Conservation (phyloP, 2,888 invertebrate genomes). For the Emesis furor region DNA sequence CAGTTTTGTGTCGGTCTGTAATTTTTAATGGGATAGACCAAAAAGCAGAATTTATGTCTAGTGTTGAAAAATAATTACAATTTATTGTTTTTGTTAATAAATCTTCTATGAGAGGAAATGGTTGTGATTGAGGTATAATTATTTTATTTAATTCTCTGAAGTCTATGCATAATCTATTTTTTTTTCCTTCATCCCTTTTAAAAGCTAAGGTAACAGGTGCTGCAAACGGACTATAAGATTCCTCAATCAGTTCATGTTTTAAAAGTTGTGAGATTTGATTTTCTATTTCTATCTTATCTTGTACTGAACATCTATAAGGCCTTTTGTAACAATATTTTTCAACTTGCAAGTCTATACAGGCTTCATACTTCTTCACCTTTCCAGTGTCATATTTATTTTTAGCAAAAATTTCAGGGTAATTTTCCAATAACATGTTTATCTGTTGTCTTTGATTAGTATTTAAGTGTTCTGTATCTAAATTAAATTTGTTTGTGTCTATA, state of each 20-base stretch:
- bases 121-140: slow-evolving; percentile 1
- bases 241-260: too few relatives aligned
- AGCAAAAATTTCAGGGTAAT: too few relatives aligned
- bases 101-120: slow-evolving; percentile 55
- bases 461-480: slow-evolving; percentile 35
- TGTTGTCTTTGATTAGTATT: too few relatives aligned
- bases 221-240: too few relatives aligned
- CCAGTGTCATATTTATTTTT: too few relatives aligned
- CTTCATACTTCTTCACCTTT: not conserved
- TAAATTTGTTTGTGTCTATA: slow-evolving; percentile 54
- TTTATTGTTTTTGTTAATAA: slow-evolving; percentile 77
- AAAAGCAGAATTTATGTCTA: slow-evolving; percentile 81
- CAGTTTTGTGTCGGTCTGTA: slow-evolving; percentile 78
- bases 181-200: too few relatives aligned
- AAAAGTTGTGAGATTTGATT: too few relatives aligned
- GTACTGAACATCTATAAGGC: not conserved
- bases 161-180: not conserved
- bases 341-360: not conserved
- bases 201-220: too few relatives aligned
- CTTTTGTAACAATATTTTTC: too few relatives aligned
- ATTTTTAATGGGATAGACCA: slow-evolving; percentile 80
- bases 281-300: not conserved
- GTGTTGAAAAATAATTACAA: slow-evolving; percentile 77
- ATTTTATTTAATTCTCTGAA: slow-evolving; percentile 20
- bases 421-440: too few relatives aligned